A percentile compares a stretch with the other conserved stretches of the same genome.
Evolutionary conservation across 1,140 invertebrate genomes (phyloP).

Genomic region (Whitmania pigra): DNA sequence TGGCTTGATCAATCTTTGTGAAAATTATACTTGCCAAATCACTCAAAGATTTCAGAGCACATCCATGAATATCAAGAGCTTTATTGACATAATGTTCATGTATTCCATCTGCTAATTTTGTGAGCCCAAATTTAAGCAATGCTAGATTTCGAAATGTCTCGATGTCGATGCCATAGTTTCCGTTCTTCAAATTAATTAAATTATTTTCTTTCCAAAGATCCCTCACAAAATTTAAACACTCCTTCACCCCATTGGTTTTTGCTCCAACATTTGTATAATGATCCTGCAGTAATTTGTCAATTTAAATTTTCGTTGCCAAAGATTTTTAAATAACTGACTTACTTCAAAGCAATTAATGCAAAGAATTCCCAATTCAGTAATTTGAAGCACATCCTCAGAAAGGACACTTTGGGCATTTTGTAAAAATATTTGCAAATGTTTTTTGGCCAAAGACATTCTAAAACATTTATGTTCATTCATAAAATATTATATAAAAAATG

Average conservation of each 20-base stretch:
- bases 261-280: slow-evolving; percentile 24
- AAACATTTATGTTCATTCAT: slow-evolving; percentile 27
- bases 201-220: slow-evolving; percentile 1
- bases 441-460: slow-evolving; percentile 7
- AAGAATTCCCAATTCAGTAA: slow-evolving; percentile 27
- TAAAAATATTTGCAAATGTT: slow-evolving; percentile 26
- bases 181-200: slow-evolving; percentile 27
- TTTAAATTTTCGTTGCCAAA: not conserved
- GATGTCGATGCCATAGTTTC: slow-evolving; percentile 13
- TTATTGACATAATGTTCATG: no score
- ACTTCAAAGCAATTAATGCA: slow-evolving; percentile 33
- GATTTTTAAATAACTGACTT: slow-evolving; percentile 15
- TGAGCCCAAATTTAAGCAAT: no score
- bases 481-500: slow-evolving; percentile 30
- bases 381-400: not conserved
- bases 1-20: no score
- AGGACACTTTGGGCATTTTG: slow-evolving; percentile 14
- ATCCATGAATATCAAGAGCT: no score
- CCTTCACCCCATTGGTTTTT: slow-evolving; percentile 25
- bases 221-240: slow-evolving; percentile 22
- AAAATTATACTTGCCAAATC: no score
- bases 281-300: slow-evolving; percentile 5
- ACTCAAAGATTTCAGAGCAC: no score
- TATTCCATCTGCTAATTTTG: no score
- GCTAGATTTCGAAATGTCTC: no score